phyloP scores from a whole-genome alignment of 1,140 invertebrate species.

The Maniola jurtina region DNA sequence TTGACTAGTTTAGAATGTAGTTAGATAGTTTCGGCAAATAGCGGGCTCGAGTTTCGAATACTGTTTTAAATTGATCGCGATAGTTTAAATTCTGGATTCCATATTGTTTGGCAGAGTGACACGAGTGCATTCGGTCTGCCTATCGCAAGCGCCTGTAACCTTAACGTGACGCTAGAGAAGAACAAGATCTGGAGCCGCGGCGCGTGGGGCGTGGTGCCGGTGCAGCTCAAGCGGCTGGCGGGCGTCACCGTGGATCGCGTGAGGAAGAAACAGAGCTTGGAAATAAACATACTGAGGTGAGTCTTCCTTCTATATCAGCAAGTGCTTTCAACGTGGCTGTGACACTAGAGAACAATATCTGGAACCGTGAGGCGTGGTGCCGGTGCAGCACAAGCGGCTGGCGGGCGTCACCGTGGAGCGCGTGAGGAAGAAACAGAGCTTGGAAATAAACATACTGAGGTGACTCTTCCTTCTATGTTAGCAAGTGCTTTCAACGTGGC shows the following conservation, averaged over 20 bases:
- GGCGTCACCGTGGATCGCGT: slow-evolving; percentile 61
- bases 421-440: slow-evolving; percentile 62
- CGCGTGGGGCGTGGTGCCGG: slow-evolving; percentile 64
- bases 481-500: too few relatives aligned
- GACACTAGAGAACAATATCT: too few relatives aligned
- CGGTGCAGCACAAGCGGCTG: slow-evolving; percentile 64
- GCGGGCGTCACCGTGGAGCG: slow-evolving; percentile 55
- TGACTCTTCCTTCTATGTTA: slow-evolving; percentile 24
- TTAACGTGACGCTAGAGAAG: slow-evolving; percentile 52
- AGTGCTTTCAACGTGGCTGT: too few relatives aligned
- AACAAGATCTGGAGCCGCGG: slow-evolving; percentile 51
- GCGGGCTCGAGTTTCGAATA: too few relatives aligned
- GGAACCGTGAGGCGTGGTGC: slow-evolving; percentile 10
- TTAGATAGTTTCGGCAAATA: too few relatives aligned
- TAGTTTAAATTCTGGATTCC: not conserved
- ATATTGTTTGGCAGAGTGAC: slow-evolving; percentile 52
- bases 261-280: slow-evolving; percentile 60
- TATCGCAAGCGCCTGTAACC: slow-evolving; percentile 56
- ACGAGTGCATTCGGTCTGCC: slow-evolving; percentile 61
- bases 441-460: slow-evolving; percentile 70
- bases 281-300: slow-evolving; percentile 70
- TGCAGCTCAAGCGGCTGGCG: slow-evolving; percentile 59
- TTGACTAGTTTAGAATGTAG: too few relatives aligned
- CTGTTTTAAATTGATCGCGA: too few relatives aligned
- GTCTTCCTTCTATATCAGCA: not conserved